These are phyloP conservation scores for Platycheirus rosarum DNA, from an alignment of 2,888 invertebrate genomes.

Conservation along the genomic window DNA sequence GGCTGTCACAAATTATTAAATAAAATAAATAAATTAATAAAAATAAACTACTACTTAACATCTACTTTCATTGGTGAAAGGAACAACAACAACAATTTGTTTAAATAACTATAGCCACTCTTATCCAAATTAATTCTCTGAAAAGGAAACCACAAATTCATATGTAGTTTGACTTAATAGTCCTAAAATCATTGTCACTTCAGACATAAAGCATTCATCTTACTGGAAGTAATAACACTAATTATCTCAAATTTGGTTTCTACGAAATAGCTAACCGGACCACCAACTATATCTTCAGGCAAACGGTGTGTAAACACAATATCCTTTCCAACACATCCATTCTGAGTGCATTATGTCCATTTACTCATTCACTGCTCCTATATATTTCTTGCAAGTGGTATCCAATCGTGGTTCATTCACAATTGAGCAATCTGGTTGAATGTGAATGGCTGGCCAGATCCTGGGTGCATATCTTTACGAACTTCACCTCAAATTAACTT, in stretches of 20 bases:
- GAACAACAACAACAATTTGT: too few species aligned
- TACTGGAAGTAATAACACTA: slow-evolving; percentile 15
- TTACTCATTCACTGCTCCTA: not conserved
- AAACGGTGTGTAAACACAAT: not conserved
- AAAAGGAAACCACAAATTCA: too few species aligned
- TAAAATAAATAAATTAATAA: too few species aligned
- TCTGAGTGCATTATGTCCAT: not conserved
- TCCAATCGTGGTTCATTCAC: not conserved
- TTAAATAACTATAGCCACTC: too few species aligned
- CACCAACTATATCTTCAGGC: not conserved
- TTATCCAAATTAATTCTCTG: too few species aligned
- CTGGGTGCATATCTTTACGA: slow-evolving; percentile 53
- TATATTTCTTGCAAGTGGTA: not conserved
- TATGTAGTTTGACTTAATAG: not conserved
- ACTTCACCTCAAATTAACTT: slow-evolving; percentile 57
- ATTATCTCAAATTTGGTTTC: not conserved
- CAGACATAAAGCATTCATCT: not conserved
- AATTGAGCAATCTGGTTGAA: slow-evolving; percentile 28
- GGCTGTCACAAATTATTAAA: too few species aligned
- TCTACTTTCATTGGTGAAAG: too few species aligned
- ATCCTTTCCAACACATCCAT: not conserved
- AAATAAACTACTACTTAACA: too few species aligned
- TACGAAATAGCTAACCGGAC: not conserved
- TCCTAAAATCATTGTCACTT: not conserved
- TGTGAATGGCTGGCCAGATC: slow-evolving; percentile 19